Evolutionary conservation across 2,888 invertebrate species (phyloP).

Genomic region (Pachycephus smyrnensis): DNA sequence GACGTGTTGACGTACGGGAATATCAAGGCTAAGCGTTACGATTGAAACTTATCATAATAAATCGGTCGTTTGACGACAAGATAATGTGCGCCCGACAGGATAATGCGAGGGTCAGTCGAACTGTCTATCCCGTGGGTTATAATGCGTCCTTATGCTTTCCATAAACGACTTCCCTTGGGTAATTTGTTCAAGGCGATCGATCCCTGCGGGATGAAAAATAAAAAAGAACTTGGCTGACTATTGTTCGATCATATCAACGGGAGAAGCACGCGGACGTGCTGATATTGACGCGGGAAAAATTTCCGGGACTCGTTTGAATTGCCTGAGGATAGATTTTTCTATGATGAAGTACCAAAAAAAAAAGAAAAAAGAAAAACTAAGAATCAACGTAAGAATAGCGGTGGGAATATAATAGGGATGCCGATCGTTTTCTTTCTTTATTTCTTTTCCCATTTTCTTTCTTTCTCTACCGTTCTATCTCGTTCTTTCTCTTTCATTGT

Average conservation of each 20-base stretch:
- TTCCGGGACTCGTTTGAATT: no score
- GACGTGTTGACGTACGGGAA: no score
- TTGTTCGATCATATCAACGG: background rate
- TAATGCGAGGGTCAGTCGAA: background rate
- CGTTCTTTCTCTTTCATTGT: background rate
- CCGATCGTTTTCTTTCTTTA: background rate
- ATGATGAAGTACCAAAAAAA: background rate
- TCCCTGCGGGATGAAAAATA: background rate
- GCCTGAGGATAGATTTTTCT: background rate
- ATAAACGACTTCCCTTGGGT: background rate
- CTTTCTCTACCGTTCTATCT: background rate
- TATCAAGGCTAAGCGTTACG: background rate
- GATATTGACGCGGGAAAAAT: no score
- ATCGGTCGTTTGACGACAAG: background rate
- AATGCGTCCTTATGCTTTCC: background rate
- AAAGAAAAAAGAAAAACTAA: background rate
- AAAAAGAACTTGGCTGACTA: background rate
- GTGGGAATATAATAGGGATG: background rate
- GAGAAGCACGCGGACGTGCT: background rate
- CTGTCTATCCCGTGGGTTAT: background rate
- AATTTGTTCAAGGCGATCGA: background rate
- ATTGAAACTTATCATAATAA: background rate
- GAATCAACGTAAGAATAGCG: background rate
- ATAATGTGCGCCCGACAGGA: background rate
- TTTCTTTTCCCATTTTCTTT: background rate